phyloP scores from a whole-genome alignment of 2,797 vertebrate species.

The Dermochelys coriacea region DNA sequence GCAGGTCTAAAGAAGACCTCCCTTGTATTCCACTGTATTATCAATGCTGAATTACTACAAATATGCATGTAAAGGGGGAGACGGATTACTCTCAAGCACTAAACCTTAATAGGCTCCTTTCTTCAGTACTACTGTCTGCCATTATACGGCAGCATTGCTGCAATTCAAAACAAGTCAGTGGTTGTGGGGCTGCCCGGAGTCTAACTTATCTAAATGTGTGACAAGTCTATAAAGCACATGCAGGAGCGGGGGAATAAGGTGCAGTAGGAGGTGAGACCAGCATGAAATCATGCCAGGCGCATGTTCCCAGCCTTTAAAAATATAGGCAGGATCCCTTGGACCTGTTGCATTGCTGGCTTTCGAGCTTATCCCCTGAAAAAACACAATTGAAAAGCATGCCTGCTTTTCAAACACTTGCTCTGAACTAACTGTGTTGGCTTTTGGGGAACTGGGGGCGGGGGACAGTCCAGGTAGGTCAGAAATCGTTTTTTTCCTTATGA shows the following conservation, averaged over 20 bases:
- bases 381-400: not conserved
- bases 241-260: not conserved
- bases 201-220: not conserved
- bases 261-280: not conserved
- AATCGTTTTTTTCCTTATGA: too few species aligned
- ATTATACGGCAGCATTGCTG: not conserved
- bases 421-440: not conserved
- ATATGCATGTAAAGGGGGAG: not conserved
- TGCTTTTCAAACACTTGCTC: not conserved
- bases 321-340: not conserved
- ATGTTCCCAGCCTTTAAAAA: not conserved
- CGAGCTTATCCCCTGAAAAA: not conserved
- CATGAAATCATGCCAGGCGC: not conserved
- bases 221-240: not conserved
- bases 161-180: not conserved
- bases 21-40: not conserved
- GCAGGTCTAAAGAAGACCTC: not conserved
- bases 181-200: not conserved
- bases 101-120: conserved; percentile 9
- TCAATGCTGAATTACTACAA: not conserved
- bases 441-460: not conserved
- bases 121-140: not conserved
- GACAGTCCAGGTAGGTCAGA: too few species aligned
- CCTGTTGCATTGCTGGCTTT: not conserved
- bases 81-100: not conserved